Percentiles rank a stretch among this genome's conserved stretches.
Evolutionary conservation across 2,113 vertebrate species (phyloP).

Genomic region (Phrynosoma platyrhinos): DNA sequence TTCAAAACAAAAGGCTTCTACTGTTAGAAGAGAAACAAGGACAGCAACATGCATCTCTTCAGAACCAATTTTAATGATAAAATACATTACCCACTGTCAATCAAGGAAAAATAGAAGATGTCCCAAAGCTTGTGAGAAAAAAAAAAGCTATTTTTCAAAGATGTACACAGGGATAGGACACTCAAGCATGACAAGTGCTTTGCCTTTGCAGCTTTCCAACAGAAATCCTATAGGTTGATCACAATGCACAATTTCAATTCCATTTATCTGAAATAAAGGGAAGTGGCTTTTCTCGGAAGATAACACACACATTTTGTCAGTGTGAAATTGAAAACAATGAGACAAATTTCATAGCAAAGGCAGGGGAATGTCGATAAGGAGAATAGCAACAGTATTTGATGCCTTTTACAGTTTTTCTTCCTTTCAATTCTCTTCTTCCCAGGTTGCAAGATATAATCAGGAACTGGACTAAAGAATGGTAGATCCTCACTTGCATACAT

Average conservation of each 20-base stretch:
- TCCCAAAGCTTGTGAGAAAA: constrained; percentile 55
- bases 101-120: constrained; percentile 72
- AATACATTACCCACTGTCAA: constrained; percentile 84
- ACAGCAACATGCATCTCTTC: constrained; percentile 71
- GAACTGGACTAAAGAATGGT: constrained; percentile 4
- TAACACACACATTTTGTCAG: constrained; percentile 59
- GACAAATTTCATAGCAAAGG: constrained; percentile 53
- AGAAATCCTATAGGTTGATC: constrained; percentile 60
- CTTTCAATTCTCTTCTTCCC: neutral
- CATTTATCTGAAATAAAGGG: constrained; percentile 55
- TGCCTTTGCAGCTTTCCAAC: constrained; percentile 54
- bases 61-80: constrained; percentile 79
- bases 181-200: constrained; percentile 60
- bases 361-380: constrained; percentile 34
- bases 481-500: constrained; percentile 36
- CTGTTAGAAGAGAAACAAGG: constrained; percentile 71
- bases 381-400: neutral
- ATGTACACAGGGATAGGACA: constrained; percentile 55
- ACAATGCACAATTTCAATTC: constrained; percentile 61
- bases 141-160: constrained; percentile 60
- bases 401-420: constrained; percentile 3
- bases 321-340: constrained; percentile 55
- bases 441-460: constrained; percentile 4
- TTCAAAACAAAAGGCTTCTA: constrained; percentile 70
- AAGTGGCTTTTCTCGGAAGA: constrained; percentile 54